Conservation (phyloP, 2,888 invertebrate genomes). For the Amphimallon solstitiale region DNA sequence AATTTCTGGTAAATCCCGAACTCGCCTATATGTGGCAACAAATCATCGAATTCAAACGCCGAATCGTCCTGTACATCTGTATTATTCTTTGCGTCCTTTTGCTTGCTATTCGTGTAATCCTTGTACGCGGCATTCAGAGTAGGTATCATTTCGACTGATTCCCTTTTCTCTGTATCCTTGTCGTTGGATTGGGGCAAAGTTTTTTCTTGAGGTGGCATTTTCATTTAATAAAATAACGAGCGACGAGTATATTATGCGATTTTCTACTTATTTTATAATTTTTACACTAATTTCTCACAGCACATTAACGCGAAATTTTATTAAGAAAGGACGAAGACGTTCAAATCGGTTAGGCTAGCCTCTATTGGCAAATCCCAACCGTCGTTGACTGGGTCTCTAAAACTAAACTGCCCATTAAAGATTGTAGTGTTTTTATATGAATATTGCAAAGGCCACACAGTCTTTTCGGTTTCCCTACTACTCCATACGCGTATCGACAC, state of each 20-base stretch:
- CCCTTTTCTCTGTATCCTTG: slow-evolving; percentile 34
- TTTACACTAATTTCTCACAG: slow-evolving; percentile 30
- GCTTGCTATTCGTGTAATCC: slow-evolving; percentile 46
- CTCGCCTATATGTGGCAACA: slow-evolving; percentile 84
- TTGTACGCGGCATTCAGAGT: slow-evolving; percentile 42
- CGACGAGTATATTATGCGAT: neutral
- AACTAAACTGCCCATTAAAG: slow-evolving; percentile 53
- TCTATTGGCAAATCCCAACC: slow-evolving; percentile 55
- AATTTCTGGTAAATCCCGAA: slow-evolving; percentile 87
- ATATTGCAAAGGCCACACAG: slow-evolving; percentile 50
- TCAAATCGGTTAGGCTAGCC: slow-evolving; percentile 54
- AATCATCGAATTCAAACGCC: slow-evolving; percentile 83
- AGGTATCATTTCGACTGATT: slow-evolving; percentile 36
- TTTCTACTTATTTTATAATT: slow-evolving; percentile 39
- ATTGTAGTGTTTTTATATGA: slow-evolving; percentile 55
- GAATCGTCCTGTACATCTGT: slow-evolving; percentile 43
- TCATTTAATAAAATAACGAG: slow-evolving; percentile 14
- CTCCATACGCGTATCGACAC: slow-evolving; percentile 21
- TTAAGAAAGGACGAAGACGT: slow-evolving; percentile 26
- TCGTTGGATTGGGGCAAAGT: slow-evolving; percentile 45
- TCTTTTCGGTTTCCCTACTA: slow-evolving; percentile 33
- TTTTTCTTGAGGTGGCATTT: slow-evolving; percentile 56
- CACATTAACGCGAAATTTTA: slow-evolving; percentile 6
- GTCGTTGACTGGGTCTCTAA: slow-evolving; percentile 45
- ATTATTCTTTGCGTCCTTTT: slow-evolving; percentile 29